These are phyloP conservation scores for Lochmaea capreae DNA, from an alignment of 2,888 invertebrate genomes.

Conservation along the genomic window DNA sequence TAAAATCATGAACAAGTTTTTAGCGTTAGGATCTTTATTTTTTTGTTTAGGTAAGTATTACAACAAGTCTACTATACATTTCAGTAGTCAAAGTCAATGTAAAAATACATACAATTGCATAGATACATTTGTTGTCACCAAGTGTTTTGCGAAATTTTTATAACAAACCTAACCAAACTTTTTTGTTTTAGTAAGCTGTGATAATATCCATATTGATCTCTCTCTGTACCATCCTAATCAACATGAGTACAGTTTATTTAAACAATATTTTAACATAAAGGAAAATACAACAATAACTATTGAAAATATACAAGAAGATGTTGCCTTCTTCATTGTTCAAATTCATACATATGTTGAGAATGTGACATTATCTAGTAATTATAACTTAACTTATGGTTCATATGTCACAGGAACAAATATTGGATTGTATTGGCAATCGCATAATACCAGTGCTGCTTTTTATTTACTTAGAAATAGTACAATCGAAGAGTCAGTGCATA, in stretches of 20 bases:
- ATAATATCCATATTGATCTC: constrained; percentile 52
- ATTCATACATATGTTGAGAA: constrained; percentile 72
- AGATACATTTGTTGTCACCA: neutral
- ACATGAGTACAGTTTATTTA: constrained; percentile 49
- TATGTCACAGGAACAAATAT: constrained; percentile 72
- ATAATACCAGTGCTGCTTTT: constrained; percentile 38
- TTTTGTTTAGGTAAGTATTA: too few species aligned
- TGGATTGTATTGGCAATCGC: constrained; percentile 66
- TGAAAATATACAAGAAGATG: constrained; percentile 63
- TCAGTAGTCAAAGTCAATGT: too few species aligned
- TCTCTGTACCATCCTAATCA: constrained; percentile 50
- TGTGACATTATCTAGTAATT: constrained; percentile 68
- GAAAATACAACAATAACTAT: constrained; percentile 60
- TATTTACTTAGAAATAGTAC: constrained; percentile 42
- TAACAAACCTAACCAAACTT: neutral
- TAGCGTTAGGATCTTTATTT: too few species aligned
- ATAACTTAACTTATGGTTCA: constrained; percentile 53
- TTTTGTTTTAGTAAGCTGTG: constrained; percentile 37
- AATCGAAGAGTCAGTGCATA: constrained; percentile 29
- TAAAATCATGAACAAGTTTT: too few species aligned
- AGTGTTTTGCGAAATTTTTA: neutral
- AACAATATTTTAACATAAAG: constrained; percentile 48
- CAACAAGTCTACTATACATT: too few species aligned
- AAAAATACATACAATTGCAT: too few species aligned
- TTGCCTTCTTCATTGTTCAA: constrained; percentile 74